Evolutionary conservation across 2,888 invertebrate genomes (phyloP), one percentile per base, ranked within the genome.

Genomic region (Sycophila texana): DNA sequence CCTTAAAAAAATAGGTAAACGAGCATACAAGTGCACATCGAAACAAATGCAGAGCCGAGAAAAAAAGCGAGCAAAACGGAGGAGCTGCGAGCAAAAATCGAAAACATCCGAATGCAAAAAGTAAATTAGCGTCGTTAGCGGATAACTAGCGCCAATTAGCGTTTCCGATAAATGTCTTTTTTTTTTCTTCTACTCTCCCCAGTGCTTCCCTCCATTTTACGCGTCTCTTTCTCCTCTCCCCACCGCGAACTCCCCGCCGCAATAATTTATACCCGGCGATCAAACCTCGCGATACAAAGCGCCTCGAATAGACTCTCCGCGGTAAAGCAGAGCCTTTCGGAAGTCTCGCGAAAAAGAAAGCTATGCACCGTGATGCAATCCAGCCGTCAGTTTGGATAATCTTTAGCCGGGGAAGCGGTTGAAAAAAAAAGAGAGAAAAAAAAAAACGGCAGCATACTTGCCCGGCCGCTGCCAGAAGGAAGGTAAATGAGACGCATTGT

Each of bases 41-140:
- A 60, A 22, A 14, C 66, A 66, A 12, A 16, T n/a, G 18, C 57
- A 65, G 51, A 71, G 20, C 30, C 49, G 20, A 51, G 18, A 58
- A 74, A 58, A 67, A 74, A 20, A 76, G n/a, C 22, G 26, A 49
- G 26, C 26, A 3, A 26, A 63, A 55, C 60, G 22, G 10, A 77
- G 53, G 57, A 20, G 58, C 49, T 18, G 18, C 18, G 4, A 39
- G 39, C 10, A 39, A 39, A 39, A 39, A 39, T 39, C 39, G 39
- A 39, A 39, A 39, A 18, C 57, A 18, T 53, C 26, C 12, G 22
- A 47, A 71, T 66, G 67, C 53, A 83, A 83, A 78, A 80, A 80
- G 80, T 81, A 81, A 82, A 83, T 83, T 83, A 83, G 82, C 83
- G 82, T 83, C 81, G 83, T 83, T 83, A 83, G 80, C 80, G 79